A percentile compares a stretch with the other conserved stretches of the same genome.
Conservation (phyloP, 2,888 invertebrate species). For the Pediacus dermestoides region DNA sequence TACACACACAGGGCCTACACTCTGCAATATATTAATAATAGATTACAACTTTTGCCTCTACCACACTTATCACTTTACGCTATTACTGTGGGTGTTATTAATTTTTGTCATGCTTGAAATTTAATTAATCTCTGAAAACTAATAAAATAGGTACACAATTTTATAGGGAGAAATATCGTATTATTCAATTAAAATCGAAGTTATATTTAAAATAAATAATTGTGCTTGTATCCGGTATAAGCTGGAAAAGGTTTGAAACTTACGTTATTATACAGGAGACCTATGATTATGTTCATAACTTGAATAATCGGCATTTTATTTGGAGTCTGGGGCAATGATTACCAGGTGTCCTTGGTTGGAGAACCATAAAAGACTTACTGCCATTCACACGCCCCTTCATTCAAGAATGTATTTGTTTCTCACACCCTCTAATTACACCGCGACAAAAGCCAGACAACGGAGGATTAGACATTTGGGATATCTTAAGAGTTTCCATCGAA, state of each 20-base stretch:
- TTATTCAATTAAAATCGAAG: not conserved
- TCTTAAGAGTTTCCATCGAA: too few species aligned
- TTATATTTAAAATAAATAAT: not conserved
- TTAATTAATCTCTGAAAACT: not conserved
- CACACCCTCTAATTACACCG: constrained; percentile 4
- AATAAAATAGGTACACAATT: too few species aligned
- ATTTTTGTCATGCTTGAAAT: too few species aligned
- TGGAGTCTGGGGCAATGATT: constrained; percentile 2
- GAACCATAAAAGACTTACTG: constrained; percentile 3
- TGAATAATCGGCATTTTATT: constrained; percentile 9
- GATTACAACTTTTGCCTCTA: constrained; percentile 10
- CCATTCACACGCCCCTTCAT: constrained; percentile 5
- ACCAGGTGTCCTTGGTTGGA: constrained; percentile 3
- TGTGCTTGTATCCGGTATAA: not conserved
- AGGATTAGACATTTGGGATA: too few species aligned
- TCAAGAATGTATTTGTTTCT: constrained; percentile 5
- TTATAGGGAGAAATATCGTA: not conserved
- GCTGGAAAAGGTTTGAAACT: not conserved
- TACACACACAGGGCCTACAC: constrained; percentile 27
- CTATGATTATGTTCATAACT: constrained; percentile 8
- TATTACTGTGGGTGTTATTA: constrained; percentile 1
- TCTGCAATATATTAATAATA: constrained; percentile 19
- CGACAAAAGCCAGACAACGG: too few species aligned
- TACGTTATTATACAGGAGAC: constrained; percentile 3
- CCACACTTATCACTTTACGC: constrained; percentile 14